A percentile compares a stretch with the other conserved stretches of the same genome.
Conservation (phyloP, 2,797 vertebrate species). For the Vultur gryphus region DNA sequence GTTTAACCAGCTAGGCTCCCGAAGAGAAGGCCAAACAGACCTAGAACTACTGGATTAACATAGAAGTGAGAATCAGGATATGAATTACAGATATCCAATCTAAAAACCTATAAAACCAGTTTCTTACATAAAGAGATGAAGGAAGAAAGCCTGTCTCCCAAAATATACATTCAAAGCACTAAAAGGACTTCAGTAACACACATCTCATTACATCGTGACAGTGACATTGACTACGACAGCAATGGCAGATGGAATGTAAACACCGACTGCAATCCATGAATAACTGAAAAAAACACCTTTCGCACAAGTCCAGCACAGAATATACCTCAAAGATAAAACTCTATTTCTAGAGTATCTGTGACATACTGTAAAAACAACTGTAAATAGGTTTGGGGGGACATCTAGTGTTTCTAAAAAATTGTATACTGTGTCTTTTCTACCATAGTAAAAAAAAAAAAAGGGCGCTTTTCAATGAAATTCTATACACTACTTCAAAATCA, state of each 20-base stretch:
- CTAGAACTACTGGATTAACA: background rate
- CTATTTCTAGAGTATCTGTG: background rate
- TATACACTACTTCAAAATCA: background rate
- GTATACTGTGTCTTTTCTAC: background rate
- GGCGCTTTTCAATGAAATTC: background rate
- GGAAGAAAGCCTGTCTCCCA: background rate
- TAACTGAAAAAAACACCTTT: background rate
- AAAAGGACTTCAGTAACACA: background rate
- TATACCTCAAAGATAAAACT: background rate
- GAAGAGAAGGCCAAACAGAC: background rate
- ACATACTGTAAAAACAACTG: background rate
- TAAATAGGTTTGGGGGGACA: conserved; percentile 64
- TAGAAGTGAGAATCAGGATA: background rate
- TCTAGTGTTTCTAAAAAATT: conserved; percentile 63
- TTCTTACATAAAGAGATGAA: background rate
- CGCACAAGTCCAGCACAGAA: background rate
- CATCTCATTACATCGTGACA: background rate
- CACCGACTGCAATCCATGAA: background rate
- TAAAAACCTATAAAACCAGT: background rate
- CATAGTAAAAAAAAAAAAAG: background rate
- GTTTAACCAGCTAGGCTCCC: background rate
- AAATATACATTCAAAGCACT: background rate
- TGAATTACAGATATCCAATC: background rate
- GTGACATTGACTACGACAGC: background rate
- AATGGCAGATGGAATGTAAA: background rate